phyloP scores from a whole-genome alignment of 2,888 invertebrate species.

The Galerucella pusilla region DNA sequence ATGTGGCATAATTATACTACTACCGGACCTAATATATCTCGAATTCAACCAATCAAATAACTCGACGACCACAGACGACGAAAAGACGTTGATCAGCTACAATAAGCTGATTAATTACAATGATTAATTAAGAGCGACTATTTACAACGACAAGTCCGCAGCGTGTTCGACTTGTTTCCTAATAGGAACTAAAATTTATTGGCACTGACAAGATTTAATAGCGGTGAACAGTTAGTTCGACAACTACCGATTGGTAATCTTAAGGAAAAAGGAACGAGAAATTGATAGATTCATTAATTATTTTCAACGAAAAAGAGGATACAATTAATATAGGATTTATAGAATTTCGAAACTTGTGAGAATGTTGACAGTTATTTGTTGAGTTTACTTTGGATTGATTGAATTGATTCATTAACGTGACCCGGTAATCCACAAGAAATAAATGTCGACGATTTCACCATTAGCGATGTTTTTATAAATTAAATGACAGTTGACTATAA shows the following conservation, averaged over 20 bases:
- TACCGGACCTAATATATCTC: neutral
- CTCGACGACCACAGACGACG: slow-evolving; percentile 32
- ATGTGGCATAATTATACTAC: neutral
- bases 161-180: slow-evolving; percentile 41
- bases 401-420: slow-evolving; percentile 7
- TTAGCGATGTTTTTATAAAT: neutral
- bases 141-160: slow-evolving; percentile 40
- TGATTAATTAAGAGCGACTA: slow-evolving; percentile 46
- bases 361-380: slow-evolving; percentile 3
- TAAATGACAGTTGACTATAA: neutral
- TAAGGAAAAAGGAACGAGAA: slow-evolving; percentile 8
- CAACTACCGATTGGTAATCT: slow-evolving; percentile 20
- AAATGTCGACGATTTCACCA: neutral
- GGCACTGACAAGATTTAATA: slow-evolving; percentile 39
- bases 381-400: neutral
- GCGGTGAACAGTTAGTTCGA: slow-evolving; percentile 31
- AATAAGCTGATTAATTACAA: slow-evolving; percentile 46
- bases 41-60: slow-evolving; percentile 27
- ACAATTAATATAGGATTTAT: slow-evolving; percentile 8
- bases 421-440: slow-evolving; percentile 11
- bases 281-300: slow-evolving; percentile 27
- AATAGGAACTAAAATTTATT: slow-evolving; percentile 43
- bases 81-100: slow-evolving; percentile 37
- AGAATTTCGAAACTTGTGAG: slow-evolving; percentile 1
- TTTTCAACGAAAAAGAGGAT: slow-evolving; percentile 3